These are phyloP conservation scores for Eufriesea mexicana DNA, from an alignment of 1,140 invertebrate species.

Conservation along the genomic window DNA sequence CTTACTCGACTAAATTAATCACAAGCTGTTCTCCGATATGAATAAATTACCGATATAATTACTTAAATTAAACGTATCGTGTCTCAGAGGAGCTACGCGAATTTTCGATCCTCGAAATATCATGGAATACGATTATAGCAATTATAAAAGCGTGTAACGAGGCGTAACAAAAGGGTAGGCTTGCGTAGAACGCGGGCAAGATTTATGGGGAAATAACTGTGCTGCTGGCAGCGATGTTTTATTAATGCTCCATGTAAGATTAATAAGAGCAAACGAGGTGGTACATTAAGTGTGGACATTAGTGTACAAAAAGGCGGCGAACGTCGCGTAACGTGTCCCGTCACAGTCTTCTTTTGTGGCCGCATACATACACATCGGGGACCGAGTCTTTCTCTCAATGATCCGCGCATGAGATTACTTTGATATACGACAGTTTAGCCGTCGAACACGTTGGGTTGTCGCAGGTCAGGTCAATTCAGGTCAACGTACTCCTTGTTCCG, in stretches of 20 bases:
- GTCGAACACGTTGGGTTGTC: slow-evolving; percentile 74
- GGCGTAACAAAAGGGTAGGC: too few relatives aligned
- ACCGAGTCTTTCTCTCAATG: slow-evolving; percentile 37
- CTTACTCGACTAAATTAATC: too few relatives aligned
- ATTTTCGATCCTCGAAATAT: too few relatives aligned
- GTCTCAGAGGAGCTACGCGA: too few relatives aligned
- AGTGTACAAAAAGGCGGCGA: slow-evolving; percentile 22
- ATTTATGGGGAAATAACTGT: not conserved
- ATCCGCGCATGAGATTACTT: slow-evolving; percentile 71
- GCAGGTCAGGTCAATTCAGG: slow-evolving; percentile 76
- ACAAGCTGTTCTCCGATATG: too few relatives aligned
- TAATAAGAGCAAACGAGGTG: slow-evolving; percentile 39
- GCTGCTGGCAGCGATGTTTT: slow-evolving; percentile 27
- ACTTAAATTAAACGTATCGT: too few relatives aligned
- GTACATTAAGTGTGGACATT: not conserved
- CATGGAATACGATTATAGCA: too few relatives aligned
- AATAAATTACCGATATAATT: too few relatives aligned
- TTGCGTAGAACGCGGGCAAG: too few relatives aligned
- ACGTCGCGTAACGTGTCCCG: slow-evolving; percentile 37
- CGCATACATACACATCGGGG: slow-evolving; percentile 31
- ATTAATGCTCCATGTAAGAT: slow-evolving; percentile 45
- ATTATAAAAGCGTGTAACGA: too few relatives aligned
- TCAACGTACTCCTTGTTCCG: slow-evolving; percentile 71
- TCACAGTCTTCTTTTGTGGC: not conserved
- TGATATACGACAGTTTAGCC: slow-evolving; percentile 72